Percentiles rank a stretch among this genome's conserved stretches.
Conservation (phyloP, 1,140 invertebrate species). For the Drosophila yakuba region DNA sequence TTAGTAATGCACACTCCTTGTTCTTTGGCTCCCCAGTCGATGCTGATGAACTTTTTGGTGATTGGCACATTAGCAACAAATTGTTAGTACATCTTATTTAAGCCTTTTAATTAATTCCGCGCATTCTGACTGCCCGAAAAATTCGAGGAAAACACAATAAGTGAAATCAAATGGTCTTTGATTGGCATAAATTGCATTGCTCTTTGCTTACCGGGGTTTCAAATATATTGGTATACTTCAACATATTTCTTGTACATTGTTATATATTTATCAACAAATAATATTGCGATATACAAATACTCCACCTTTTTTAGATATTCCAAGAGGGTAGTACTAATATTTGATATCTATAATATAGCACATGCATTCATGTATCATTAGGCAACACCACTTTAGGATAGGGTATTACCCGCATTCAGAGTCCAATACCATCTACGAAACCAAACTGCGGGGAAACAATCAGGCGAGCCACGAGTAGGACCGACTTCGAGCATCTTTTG, state of each 20-base stretch:
- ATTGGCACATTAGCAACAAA: conserved; percentile 70
- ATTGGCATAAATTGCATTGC: neutral
- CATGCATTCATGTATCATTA: no score
- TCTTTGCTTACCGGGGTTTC: no score
- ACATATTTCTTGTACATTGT: no score
- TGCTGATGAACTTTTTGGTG: conserved; percentile 53
- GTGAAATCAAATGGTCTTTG: conserved; percentile 4
- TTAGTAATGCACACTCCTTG: conserved; percentile 57
- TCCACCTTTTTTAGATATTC: no score
- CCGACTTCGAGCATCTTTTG: conserved; percentile 33
- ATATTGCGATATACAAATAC: no score
- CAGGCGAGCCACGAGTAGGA: conserved; percentile 38
- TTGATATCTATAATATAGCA: neutral
- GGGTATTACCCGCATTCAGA: conserved; percentile 12
- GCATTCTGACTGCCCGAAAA: conserved; percentile 40
- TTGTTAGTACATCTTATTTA: conserved; percentile 74
- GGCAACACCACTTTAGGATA: neutral
- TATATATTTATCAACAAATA: no score
- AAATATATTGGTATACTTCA: no score
- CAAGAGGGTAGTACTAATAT: no score
- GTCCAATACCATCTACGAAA: conserved; percentile 1
- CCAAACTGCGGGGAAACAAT: conserved; percentile 41
- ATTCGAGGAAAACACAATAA: conserved; percentile 15
- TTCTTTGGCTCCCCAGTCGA: conserved; percentile 24
- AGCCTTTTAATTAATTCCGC: conserved; percentile 68